Percentiles rank a stretch among this genome's conserved stretches.
phyloP scores from a whole-genome alignment of 2,113 vertebrate species.

The Hyperopisus bebe region DNA sequence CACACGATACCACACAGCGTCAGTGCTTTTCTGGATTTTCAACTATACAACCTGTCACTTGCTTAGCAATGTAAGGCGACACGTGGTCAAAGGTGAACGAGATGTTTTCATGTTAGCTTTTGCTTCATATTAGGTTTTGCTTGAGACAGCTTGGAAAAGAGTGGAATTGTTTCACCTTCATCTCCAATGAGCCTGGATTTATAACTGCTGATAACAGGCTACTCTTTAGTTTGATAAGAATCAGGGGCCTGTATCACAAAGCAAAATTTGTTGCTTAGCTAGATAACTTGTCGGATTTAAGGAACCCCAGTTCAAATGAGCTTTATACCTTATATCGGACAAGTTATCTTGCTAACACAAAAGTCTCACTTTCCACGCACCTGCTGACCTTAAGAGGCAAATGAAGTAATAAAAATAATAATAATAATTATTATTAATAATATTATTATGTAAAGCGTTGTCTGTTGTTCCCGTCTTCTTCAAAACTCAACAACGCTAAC shows the following conservation, averaged over 20 bases:
- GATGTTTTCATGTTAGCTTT: not conserved
- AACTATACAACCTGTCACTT: not conserved
- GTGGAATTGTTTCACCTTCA: not conserved
- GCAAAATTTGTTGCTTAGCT: not conserved
- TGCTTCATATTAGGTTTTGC: not conserved
- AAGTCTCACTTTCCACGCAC: not conserved
- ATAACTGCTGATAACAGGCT: conserved; percentile 43
- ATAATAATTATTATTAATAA: not conserved
- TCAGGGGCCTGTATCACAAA: not conserved
- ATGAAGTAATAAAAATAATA: conserved; percentile 37
- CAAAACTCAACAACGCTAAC: not conserved
- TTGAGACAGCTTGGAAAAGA: not conserved
- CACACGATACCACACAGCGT: not conserved
- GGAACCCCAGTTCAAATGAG: not conserved
- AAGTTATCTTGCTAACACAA: not conserved
- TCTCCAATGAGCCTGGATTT: not conserved
- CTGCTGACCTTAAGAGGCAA: conserved; percentile 33
- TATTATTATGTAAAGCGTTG: not conserved
- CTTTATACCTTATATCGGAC: not conserved
- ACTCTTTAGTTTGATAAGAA: conserved; percentile 30
- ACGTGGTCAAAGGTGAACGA: not conserved
- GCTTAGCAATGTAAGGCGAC: not conserved
- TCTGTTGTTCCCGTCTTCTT: not conserved
- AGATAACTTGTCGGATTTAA: not conserved
- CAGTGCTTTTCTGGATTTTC: not conserved